These are phyloP conservation scores for Eristalis intricaria DNA, from an alignment of 2,888 invertebrate genomes.

Conservation along the genomic window DNA sequence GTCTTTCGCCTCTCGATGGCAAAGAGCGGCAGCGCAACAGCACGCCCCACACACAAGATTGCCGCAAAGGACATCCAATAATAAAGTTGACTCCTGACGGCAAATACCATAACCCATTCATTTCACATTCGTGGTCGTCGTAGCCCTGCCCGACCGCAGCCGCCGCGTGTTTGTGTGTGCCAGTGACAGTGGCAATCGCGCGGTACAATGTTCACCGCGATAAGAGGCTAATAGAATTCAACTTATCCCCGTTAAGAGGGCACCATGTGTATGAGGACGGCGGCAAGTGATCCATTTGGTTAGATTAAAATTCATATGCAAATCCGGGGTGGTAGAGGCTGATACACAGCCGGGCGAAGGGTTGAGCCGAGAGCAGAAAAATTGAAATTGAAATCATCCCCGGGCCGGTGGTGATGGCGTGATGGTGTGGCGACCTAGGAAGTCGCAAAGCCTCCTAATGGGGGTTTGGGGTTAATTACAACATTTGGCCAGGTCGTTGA, in stretches of 20 bases:
- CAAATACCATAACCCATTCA: constrained; percentile 71
- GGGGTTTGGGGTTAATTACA: constrained; percentile 77
- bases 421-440: constrained; percentile 40
- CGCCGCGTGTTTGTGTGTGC: not conserved
- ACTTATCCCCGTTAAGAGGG: constrained; percentile 69
- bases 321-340: constrained; percentile 53
- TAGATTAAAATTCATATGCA: constrained; percentile 74
- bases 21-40: constrained; percentile 5
- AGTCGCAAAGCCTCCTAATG: constrained; percentile 55
- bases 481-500: constrained; percentile 76
- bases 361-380: constrained; percentile 37
- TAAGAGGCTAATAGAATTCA: constrained; percentile 72
- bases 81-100: constrained; percentile 71
- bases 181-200: constrained; percentile 30
- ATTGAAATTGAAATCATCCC: constrained; percentile 59
- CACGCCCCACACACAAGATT: constrained; percentile 24
- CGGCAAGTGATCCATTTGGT: constrained; percentile 71
- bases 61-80: constrained; percentile 71
- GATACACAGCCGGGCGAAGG: constrained; percentile 25
- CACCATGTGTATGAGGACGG: constrained; percentile 58
- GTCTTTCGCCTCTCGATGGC: constrained; percentile 27
- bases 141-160: not conserved
- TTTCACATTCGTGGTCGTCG: constrained; percentile 27
- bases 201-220: constrained; percentile 67
- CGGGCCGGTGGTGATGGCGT: not conserved